Base-by-base conservation (phyloP, 2,888 invertebrate species). In the Cosmorhoe ocellata region DNA sequence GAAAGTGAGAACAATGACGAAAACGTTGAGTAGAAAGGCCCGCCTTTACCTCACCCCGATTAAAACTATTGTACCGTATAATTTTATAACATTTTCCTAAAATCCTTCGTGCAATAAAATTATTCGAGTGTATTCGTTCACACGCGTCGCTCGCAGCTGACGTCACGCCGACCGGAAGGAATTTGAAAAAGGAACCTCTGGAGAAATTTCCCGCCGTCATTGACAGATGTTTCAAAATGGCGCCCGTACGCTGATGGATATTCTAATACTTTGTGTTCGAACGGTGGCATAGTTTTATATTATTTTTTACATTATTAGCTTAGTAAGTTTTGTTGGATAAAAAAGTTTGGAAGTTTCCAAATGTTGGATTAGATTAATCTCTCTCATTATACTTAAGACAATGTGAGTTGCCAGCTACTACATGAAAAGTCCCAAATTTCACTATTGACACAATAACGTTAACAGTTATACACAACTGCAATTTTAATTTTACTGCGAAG, bases 191-290 rank as follows among this genome's bases (percentile, higher is more conserved):
- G 59, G 66, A 72, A 69, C 53, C 56, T 61, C 55, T 53, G 56
- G 62, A 65, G 56, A 56, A 60, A 58, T 66, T 71, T 70, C 72
- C 70, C 68, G 65, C 64, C 70, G 74, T 70, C 69, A 65, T 58
- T 71, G 75, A 76, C 75, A 77, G 70, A 74, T 76, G 77, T 62
- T 58, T 56, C 63, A 74, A 73, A 67, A 76, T 74, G 71, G 72
- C 71, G 62, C 62, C 66, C 64, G 65, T 43, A 45, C 49, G 34
- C 45, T 61, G 57, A 61, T 57, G 44, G 56, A 61, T 61, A 50
- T 33, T 45, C 52, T 48, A 43, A 47, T 45, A 51, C 50, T 50
- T 54, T 42, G 50, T 18, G 41, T 34, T 42, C 47, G 46, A 26
- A 33, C 22, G 34, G 30, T 32, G 47, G 43, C 43, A 47, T 39